These are phyloP conservation scores for Ceramica pisi DNA, from an alignment of 2,888 invertebrate genomes.

Conservation along the genomic window DNA sequence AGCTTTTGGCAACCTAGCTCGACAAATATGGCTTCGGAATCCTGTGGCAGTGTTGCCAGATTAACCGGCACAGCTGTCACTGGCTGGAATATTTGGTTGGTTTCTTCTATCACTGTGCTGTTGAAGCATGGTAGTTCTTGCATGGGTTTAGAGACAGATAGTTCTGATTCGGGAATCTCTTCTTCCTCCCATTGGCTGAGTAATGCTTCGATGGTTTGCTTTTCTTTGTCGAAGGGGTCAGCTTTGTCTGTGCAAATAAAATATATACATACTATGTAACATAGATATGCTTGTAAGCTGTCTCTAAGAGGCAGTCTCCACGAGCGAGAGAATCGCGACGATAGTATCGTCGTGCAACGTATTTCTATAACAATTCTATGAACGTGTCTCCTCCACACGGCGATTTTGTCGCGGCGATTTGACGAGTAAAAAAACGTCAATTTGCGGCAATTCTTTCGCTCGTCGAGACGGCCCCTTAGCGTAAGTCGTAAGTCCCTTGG, in stretches of 20 bases:
- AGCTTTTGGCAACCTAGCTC: constrained; percentile 73
- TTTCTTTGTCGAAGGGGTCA: constrained; percentile 84
- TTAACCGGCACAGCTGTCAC: constrained; percentile 80
- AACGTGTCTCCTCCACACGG: too few relatives aligned
- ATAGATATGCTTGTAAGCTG: too few relatives aligned
- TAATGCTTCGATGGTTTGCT: constrained; percentile 84
- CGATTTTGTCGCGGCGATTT: too few relatives aligned
- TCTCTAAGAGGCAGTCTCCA: too few relatives aligned
- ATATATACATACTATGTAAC: background rate
- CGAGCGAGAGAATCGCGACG: too few relatives aligned
- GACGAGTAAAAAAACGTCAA: too few relatives aligned
- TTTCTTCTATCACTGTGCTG: constrained; percentile 84
- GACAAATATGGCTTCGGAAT: constrained; percentile 77
- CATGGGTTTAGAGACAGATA: constrained; percentile 66
- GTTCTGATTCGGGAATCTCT: constrained; percentile 82
- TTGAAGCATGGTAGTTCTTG: constrained; percentile 83
- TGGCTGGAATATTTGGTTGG: constrained; percentile 83
- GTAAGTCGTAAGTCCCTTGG: too few relatives aligned
- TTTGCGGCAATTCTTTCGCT: too few relatives aligned
- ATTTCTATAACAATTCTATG: too few relatives aligned
- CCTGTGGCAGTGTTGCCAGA: constrained; percentile 68
- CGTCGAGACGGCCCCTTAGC: too few relatives aligned
- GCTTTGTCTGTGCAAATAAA: constrained; percentile 77
- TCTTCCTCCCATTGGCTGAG: constrained; percentile 89
- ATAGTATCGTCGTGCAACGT: too few relatives aligned